A percentile compares a stretch with the other conserved stretches of the same genome.
These are phyloP conservation scores for Elephantulus edwardii DNA, from an alignment of 2,113 vertebrate genomes.

Conservation along the genomic window DNA sequence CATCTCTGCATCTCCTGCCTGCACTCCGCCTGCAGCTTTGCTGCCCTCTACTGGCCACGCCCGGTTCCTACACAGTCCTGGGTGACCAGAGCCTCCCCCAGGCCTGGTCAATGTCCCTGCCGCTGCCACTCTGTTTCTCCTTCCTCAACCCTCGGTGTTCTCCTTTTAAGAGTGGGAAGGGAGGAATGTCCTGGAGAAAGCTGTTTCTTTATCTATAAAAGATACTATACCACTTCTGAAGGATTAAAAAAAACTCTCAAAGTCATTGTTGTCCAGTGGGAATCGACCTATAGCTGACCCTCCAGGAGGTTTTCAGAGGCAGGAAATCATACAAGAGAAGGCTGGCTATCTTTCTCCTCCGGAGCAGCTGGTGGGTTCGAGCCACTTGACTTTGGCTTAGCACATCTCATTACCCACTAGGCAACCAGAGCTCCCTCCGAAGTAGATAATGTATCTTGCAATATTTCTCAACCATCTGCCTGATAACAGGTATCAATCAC, in stretches of 20 bases:
- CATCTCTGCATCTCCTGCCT: neutral
- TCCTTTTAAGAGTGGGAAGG: neutral
- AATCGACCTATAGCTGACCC: no score
- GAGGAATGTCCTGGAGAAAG: neutral
- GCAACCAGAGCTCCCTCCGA: no score
- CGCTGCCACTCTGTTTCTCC: fast-evolving
- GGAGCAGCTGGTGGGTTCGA: no score
- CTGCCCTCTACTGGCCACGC: slow-evolving; percentile 73
- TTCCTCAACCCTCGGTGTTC: neutral
- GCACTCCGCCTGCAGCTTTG: slow-evolving; percentile 57
- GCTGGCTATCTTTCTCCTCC: no score
- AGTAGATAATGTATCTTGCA: neutral
- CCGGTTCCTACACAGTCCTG: neutral
- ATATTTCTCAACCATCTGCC: neutral
- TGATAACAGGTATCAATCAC: neutral
- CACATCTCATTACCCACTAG: no score
- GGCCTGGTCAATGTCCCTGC: neutral
- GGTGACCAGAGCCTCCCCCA: neutral
- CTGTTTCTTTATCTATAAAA: neutral
- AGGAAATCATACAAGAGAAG: no score
- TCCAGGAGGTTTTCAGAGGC: no score
- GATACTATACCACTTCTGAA: neutral
- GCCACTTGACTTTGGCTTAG: no score
- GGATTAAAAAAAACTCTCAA: no score
- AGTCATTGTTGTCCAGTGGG: no score